phyloP scores from a whole-genome alignment of 2,113 vertebrate genomes.

The Ochotona princeps region DNA sequence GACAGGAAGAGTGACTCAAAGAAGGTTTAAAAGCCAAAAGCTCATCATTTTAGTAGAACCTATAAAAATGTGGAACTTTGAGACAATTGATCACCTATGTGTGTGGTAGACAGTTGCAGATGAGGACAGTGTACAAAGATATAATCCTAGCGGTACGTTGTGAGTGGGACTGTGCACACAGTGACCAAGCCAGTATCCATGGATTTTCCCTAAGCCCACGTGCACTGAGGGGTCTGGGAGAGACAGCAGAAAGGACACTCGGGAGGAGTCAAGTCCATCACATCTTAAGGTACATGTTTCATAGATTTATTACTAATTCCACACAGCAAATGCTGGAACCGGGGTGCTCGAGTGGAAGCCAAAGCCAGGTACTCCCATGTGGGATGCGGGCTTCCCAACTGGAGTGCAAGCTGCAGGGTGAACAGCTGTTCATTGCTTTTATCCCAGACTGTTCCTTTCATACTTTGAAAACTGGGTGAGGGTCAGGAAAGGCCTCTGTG shows the following conservation, averaged over 20 bases:
- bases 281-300: not conserved
- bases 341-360: too few relatives aligned
- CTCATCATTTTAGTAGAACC: not conserved
- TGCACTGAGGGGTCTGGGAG: not conserved
- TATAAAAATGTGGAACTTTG: not conserved
- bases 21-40: not conserved
- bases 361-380: too few relatives aligned
- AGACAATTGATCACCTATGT: not conserved
- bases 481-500: not conserved
- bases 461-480: not conserved
- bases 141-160: accelerated
- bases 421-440: not conserved
- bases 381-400: too few relatives aligned
- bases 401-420: too few relatives aligned
- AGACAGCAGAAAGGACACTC: not conserved
- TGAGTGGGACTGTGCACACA: too few relatives aligned
- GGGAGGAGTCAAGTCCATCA: not conserved
- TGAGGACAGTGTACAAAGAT: not conserved
- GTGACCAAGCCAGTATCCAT: too few relatives aligned
- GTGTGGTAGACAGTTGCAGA: not conserved
- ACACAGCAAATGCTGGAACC: too few relatives aligned
- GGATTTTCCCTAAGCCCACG: not conserved
- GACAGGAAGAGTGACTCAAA: not conserved
- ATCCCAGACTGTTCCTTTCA: not conserved
- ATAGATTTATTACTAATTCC: not conserved